Percentiles rank a stretch among this genome's conserved stretches.
Evolutionary conservation across 1,140 invertebrate species (phyloP).

Genomic region (Panagrolaimus sp.): DNA sequence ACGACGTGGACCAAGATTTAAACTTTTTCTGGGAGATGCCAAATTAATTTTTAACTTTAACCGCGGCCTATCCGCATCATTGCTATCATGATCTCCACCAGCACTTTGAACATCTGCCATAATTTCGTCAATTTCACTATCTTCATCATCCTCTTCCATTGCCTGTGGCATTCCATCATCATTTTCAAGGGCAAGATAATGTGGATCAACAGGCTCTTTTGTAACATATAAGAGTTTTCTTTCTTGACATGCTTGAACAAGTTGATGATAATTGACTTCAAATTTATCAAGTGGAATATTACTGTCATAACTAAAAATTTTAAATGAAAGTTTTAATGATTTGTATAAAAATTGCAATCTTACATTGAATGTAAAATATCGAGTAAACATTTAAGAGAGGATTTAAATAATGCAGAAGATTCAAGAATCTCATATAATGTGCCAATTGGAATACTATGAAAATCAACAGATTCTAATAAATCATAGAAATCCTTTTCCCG

Average conservation of each 20-base stretch:
- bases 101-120: not conserved
- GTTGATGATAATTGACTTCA: not conserved
- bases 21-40: constrained; percentile 11
- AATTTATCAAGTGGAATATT: not conserved
- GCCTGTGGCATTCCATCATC: constrained; percentile 17
- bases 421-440: constrained; percentile 49
- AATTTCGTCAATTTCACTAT: not conserved
- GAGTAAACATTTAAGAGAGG: constrained; percentile 63
- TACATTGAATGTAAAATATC: constrained; percentile 65
- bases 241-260: not conserved
- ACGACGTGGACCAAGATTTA: constrained; percentile 18
- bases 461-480: constrained; percentile 60
- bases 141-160: constrained; percentile 20
- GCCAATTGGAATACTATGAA: not conserved
- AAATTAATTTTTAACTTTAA: constrained; percentile 35
- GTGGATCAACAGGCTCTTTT: not conserved
- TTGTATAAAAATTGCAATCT: constrained; percentile 61
- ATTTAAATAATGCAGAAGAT: constrained; percentile 60
- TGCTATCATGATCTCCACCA: too few species aligned
- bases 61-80: constrained; percentile 22
- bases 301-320: constrained; percentile 7
- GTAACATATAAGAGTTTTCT: constrained; percentile 5
- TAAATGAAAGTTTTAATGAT: not conserved
- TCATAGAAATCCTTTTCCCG: constrained; percentile 64
- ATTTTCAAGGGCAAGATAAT: not conserved